Base-by-base conservation (phyloP, 2,888 invertebrate species). In the Trissolcus brochymenae region DNA sequence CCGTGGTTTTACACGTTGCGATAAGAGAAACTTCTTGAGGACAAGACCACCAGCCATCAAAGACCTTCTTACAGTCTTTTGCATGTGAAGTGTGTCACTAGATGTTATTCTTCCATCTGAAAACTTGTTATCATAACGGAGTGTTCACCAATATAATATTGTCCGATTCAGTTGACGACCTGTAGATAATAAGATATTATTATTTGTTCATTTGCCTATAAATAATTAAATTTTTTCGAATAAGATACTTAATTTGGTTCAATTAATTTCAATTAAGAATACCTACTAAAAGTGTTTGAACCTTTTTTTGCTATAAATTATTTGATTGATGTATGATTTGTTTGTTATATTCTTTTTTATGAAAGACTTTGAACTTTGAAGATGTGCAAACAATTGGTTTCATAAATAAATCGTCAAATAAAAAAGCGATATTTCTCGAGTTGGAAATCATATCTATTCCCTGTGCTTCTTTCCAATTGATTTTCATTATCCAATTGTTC, bases 1-100 rank as follows among this genome's bases (percentile, higher is more conserved):
- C 70, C 70, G 76, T 46, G 79, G 79, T 79, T 79, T 75, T 75
- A 72, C 62, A 71, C 67, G 64, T 67, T 54, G 50, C 78, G 78
- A 78, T 75, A 78, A 79, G 73, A 73, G 64, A 76, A 76, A 79
- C 76, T 79, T 79, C 74, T 68, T 61, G 72, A 65, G 68, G 65
- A 79, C 76, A 61, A 79, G 68, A 76, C 76, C 72, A 61, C 72
- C 46, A 76, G 61, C 76, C 68, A 68, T 76, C 72, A 75, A 71
- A 75, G 72, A 67, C 62, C 29, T 40, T 62, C 57, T 51, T 14
- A 54, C 49, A 51, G 54, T 66, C 54, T 62, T 71, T 49, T 72
- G 75, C 72, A 60, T 68, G 57, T 67, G 68, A 65, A 68, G 56
- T 72, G 62, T 72, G 72, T 66, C 71, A 64, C 57, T 64, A 7